Conservation (phyloP, 2,797 vertebrate species). For the Falco berigora region DNA sequence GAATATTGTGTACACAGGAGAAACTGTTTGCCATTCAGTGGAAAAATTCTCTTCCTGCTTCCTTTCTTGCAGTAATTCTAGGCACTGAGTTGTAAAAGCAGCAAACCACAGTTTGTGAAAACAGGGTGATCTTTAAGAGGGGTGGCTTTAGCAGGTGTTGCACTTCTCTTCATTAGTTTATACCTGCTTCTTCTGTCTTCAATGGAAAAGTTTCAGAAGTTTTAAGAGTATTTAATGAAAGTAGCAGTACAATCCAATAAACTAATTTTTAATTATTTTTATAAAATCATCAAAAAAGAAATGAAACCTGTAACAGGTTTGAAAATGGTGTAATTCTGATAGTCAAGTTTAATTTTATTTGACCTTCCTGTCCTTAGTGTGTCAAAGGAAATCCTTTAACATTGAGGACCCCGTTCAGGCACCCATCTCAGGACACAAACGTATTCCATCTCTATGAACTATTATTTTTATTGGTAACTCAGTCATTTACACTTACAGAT, state of each 20-base stretch:
- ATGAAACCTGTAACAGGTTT: background rate
- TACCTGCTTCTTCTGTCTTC: background rate
- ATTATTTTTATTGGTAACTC: background rate
- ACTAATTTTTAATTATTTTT: background rate
- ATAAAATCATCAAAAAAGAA: background rate
- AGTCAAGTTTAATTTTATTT: background rate
- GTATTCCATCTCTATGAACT: background rate
- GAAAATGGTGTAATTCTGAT: background rate
- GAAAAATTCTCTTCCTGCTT: background rate
- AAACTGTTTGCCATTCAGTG: background rate
- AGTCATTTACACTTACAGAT: background rate
- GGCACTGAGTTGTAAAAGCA: background rate
- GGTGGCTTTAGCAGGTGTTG: background rate
- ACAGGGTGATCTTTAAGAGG: background rate
- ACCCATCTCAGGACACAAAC: background rate
- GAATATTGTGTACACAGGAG: background rate
- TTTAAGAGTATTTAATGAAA: background rate
- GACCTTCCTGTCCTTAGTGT: background rate
- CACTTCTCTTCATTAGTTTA: background rate
- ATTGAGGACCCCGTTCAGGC: background rate
- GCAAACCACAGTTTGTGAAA: background rate
- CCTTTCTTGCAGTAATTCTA: background rate
- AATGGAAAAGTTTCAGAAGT: background rate
- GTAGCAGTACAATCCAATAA: background rate
- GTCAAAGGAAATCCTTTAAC: too few relatives aligned